A percentile compares a stretch with the other conserved stretches of the same genome.
Evolutionary conservation across 2,888 invertebrate genomes (phyloP).

Genomic region (Luffia ferchaultella): DNA sequence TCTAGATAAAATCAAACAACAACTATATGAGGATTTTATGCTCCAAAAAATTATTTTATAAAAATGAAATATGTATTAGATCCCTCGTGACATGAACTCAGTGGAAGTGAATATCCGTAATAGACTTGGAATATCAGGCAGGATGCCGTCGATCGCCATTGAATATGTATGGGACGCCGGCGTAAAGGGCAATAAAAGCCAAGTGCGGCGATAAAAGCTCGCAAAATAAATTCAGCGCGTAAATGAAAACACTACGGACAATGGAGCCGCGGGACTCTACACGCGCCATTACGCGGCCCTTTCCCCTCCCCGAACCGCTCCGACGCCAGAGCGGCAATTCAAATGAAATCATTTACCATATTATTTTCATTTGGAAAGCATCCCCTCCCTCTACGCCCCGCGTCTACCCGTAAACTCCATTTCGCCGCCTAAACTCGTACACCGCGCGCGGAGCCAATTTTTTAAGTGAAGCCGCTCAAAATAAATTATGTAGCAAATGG

Average conservation of each 20-base stretch:
- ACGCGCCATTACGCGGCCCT: conserved; percentile 46
- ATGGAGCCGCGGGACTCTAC: conserved; percentile 32
- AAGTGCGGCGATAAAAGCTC: conserved; percentile 33
- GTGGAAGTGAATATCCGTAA: background rate
- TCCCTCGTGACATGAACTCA: background rate
- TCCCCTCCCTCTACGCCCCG: conserved; percentile 20
- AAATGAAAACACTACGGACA: conserved; percentile 48
- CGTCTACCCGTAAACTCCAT: conserved; percentile 41
- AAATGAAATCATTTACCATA: conserved; percentile 63
- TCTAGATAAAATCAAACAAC: too few species aligned
- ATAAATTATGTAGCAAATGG: conserved; percentile 61
- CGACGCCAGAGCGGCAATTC: conserved; percentile 38
- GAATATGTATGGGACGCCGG: conserved; percentile 40
- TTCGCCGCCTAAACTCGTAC: conserved; percentile 46
- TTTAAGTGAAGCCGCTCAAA: conserved; percentile 60
- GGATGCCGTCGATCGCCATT: conserved; percentile 31
- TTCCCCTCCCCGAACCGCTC: conserved; percentile 44
- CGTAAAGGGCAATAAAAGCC: conserved; percentile 41
- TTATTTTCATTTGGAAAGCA: conserved; percentile 46
- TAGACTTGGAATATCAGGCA: conserved; percentile 22
- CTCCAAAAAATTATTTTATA: too few species aligned
- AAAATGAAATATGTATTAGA: background rate
- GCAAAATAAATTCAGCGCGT: conserved; percentile 43
- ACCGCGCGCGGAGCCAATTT: conserved; percentile 45
- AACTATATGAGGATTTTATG: too few species aligned